Base-by-base conservation (phyloP, 1,140 invertebrate genomes). In the Ladona fulva region DNA sequence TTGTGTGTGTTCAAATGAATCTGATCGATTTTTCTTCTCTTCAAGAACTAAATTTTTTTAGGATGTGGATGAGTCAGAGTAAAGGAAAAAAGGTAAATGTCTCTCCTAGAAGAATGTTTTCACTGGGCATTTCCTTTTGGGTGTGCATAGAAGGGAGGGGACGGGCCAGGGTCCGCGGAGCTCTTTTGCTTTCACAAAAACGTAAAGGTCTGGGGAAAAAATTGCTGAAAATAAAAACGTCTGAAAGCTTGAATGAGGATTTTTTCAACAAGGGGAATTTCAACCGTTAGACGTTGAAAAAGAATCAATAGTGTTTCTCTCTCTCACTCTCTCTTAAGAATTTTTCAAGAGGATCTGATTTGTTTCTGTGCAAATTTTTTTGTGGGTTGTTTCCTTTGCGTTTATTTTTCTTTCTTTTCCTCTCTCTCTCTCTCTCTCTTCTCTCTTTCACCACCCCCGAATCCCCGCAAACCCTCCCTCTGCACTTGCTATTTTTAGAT, bases 381-480 rank as follows among this genome's bases (percentile, higher is more conserved):
- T 66, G 52, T 66, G 52, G 52, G 19, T 52, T 52, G 44, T 66
- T 66, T 66, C 52, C 52, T 66, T 66, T 66, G 52, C 78, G 81
- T 80, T 76, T 76, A 42, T 37, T 76, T 25, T 42, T 76, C 29
- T 82, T 80, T 81, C 77, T 78, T 80, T 80, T 78, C 78, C 79
- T 77, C 74, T 79, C 78, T 83, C 77, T 81, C 78, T 83, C 79
- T 82, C 77, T 80, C 78, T 81, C 74, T 81, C 24, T 80, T 42
- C 80, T 52, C 81, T 78, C 78, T 79, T 80, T 76, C 78, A 76
- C 42, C 66, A 37, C 42, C 75, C 59, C 29, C 66, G 74, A 80
- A 52, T 79, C 16, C 29, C n/a, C 22, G 25, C 1, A 42, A 78
- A 25, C 74, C 74, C 80, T 75, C 75, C n/a, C 0, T 11, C 52